These are phyloP conservation scores for Parapristionchus giblindavisi DNA, from an alignment of 2,888 invertebrate genomes.

Conservation along the genomic window DNA sequence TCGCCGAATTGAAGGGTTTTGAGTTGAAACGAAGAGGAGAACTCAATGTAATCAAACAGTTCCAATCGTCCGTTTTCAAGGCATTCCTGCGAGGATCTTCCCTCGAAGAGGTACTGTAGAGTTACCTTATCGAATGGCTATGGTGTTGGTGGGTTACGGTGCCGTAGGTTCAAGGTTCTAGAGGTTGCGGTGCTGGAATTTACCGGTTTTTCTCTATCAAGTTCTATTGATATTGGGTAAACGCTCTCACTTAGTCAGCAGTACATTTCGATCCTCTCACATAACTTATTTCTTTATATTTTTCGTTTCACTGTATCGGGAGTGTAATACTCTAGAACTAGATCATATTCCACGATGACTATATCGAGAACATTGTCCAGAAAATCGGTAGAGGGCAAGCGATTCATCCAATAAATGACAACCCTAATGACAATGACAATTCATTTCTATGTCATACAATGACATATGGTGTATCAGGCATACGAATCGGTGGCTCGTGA, in stretches of 20 bases:
- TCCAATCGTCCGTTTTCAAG: conserved; percentile 92
- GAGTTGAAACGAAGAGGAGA: conserved; percentile 98
- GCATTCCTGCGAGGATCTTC: conserved; percentile 82
- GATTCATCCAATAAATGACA: no score
- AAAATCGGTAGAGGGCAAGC: conserved; percentile 94
- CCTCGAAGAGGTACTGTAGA: conserved; percentile 85
- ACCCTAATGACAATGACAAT: conserved; percentile 39
- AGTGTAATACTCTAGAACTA: no score
- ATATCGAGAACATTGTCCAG: no score
- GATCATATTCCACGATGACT: no score
- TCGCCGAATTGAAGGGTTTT: conserved; percentile 97
- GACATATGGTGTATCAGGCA: conserved; percentile 77
- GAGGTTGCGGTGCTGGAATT: neutral
- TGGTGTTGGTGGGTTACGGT: neutral
- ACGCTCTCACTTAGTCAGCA: no score
- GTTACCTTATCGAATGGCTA: no score
- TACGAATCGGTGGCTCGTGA: conserved; percentile 93
- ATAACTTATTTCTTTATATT: no score
- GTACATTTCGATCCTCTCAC: no score
- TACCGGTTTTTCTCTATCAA: no score
- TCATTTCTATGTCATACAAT: conserved; percentile 78
- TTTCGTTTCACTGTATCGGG: no score
- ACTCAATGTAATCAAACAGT: conserved; percentile 94
- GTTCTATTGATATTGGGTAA: no score
- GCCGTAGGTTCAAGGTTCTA: no score